phyloP scores from a whole-genome alignment of 2,113 vertebrate genomes.

The Paedocypris sp. region DNA sequence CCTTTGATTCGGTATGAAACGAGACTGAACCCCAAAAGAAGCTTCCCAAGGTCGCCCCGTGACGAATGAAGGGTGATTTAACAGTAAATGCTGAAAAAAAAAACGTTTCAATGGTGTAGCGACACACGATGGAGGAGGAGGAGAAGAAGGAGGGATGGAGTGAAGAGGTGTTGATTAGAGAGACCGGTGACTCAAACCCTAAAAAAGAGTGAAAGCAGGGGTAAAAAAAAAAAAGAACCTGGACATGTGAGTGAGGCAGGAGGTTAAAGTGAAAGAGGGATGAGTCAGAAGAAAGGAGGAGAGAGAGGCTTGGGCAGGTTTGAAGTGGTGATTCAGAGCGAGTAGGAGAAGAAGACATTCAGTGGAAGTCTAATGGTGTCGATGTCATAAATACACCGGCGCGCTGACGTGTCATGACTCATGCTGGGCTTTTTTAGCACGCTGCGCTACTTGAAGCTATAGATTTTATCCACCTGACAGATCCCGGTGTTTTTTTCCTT shows the following conservation, averaged over 20 bases:
- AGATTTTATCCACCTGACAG: background rate
- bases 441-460: background rate
- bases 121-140: background rate
- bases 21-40: too few species aligned
- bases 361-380: conserved; percentile 9
- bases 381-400: conserved; percentile 14
- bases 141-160: background rate
- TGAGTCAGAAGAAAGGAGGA: background rate
- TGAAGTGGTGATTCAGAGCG: conserved; percentile 22
- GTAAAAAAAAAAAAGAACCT: too few species aligned
- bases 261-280: background rate
- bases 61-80: background rate
- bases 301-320: background rate
- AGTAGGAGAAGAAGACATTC: background rate
- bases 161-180: conserved; percentile 13
- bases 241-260: background rate
- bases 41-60: background rate
- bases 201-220: background rate
- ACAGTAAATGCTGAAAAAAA: background rate
- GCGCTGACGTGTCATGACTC: conserved; percentile 18
- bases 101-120: background rate
- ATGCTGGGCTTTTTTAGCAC: conserved; percentile 1
- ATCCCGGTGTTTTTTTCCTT: background rate
- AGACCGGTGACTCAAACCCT: conserved; percentile 16
- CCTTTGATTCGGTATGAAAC: too few species aligned